These are phyloP conservation scores for Aphelenchoides bicaudatus DNA, from an alignment of 2,888 invertebrate genomes.

Conservation along the genomic window DNA sequence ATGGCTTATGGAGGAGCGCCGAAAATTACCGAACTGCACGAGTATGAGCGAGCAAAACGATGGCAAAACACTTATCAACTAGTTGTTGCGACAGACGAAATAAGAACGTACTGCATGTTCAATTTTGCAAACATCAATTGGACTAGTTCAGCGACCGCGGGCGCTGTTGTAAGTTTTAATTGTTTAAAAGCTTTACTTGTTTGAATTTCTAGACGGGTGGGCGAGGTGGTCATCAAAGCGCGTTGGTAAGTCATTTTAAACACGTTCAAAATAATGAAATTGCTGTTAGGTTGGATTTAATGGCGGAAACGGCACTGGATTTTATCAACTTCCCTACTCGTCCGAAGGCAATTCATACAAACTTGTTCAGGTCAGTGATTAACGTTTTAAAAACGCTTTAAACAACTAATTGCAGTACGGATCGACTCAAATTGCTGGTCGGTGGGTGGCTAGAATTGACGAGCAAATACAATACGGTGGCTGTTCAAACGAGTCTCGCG, in stretches of 20 bases:
- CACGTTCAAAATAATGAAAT: background rate
- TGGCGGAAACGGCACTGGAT: constrained; percentile 80
- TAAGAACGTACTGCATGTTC: constrained; percentile 85
- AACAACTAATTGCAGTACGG: constrained; percentile 46
- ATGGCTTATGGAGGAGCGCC: constrained; percentile 70
- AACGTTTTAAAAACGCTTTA: constrained; percentile 24
- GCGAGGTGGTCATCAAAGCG: constrained; percentile 43
- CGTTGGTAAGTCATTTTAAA: constrained; percentile 29
- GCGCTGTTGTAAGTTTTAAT: too few relatives aligned
- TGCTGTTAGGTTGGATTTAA: constrained; percentile 78
- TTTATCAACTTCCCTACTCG: constrained; percentile 40
- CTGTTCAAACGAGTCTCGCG: constrained; percentile 66
- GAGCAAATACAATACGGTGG: constrained; percentile 83
- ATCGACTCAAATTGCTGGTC: constrained; percentile 65
- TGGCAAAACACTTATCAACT: constrained; percentile 72
- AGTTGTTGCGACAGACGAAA: constrained; percentile 86
- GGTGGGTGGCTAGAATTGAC: constrained; percentile 87
- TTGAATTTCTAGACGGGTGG: too few relatives aligned
- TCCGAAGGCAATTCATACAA: constrained; percentile 48
- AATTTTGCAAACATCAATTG: constrained; percentile 86
- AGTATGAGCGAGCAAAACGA: constrained; percentile 37
- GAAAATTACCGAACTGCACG: constrained; percentile 36
- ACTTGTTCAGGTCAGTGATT: constrained; percentile 39
- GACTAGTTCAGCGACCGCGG: constrained; percentile 85
- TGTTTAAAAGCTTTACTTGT: too few relatives aligned